Evolutionary conservation across 2,113 vertebrate genomes (phyloP).

Genomic region (Galemys pyrenaicus): DNA sequence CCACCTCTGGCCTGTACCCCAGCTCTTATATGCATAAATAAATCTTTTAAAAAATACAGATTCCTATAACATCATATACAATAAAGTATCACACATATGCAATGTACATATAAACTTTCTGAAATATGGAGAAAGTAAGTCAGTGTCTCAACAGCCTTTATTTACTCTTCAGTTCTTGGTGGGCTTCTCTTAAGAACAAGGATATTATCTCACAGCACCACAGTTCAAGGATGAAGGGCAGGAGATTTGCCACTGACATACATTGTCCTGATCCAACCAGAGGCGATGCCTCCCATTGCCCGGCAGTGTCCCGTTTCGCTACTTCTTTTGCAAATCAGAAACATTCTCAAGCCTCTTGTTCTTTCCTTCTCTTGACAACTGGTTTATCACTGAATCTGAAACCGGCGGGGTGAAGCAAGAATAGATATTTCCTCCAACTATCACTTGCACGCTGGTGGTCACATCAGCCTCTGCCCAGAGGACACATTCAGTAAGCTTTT

Average conservation of each 20-base stretch:
- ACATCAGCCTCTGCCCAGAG: not conserved
- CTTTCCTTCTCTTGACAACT: not conserved
- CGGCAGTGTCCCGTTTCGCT: not conserved
- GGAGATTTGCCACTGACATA: not conserved
- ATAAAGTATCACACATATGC: too few relatives aligned
- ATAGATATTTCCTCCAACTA: not conserved
- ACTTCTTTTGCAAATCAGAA: not conserved
- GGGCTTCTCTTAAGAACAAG: not conserved
- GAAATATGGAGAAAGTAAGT: not conserved
- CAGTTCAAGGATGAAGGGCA: not conserved
- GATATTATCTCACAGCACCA: too few relatives aligned
- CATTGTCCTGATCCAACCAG: too few relatives aligned
- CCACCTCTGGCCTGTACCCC: too few relatives aligned
- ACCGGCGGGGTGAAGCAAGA: not conserved
- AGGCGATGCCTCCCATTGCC: too few relatives aligned
- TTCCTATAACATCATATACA: too few relatives aligned
- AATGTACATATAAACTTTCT: not conserved
- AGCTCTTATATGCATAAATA: too few relatives aligned
- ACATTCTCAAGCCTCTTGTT: accelerated
- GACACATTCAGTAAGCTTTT: not conserved
- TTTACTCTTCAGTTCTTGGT: too few relatives aligned
- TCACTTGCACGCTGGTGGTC: not conserved
- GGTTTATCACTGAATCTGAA: not conserved
- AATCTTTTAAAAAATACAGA: too few relatives aligned
- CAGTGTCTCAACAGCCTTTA: not conserved